Evolutionary conservation across 53 echinoderm and acorn worm species (phyloP).

Genomic region (Echinarachnius parma): DNA sequence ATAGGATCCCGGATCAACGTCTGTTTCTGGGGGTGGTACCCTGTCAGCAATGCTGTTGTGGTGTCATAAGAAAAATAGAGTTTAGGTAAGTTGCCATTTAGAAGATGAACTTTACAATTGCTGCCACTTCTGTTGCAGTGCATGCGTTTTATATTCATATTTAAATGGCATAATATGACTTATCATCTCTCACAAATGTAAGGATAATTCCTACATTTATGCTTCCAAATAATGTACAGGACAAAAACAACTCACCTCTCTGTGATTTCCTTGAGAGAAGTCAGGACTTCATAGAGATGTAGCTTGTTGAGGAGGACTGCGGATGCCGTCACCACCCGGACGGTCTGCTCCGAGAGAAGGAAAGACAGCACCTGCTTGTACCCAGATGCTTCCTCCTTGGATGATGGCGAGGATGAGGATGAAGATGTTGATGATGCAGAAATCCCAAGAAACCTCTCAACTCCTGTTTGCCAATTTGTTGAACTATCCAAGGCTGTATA

Average conservation of each 20-base stretch:
- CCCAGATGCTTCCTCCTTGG: conserved; percentile 16
- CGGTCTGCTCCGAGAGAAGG: conserved; percentile 84
- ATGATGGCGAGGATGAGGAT: not conserved
- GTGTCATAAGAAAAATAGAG: no score
- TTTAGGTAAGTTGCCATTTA: no score
- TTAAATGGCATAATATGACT: no score
- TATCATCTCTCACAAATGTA: no score
- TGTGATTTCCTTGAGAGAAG: conserved; percentile 53
- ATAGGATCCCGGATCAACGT: conserved; percentile 9
- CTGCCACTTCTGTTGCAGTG: no score
- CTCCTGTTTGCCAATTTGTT: conserved; percentile 75
- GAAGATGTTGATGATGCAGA: not conserved
- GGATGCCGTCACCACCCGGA: conserved; percentile 79
- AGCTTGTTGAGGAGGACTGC: conserved; percentile 81
- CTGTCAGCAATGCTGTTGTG: conserved; percentile 38
- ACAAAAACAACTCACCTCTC: conserved; percentile 64
- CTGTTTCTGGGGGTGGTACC: conserved; percentile 32
- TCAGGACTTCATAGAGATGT: conserved; percentile 83
- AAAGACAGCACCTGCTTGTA: conserved; percentile 82
- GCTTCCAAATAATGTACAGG: no score
- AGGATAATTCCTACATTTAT: no score
- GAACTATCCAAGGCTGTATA: conserved; percentile 73
- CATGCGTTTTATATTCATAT: no score
- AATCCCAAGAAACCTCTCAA: conserved; percentile 56
- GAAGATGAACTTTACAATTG: no score